Evolutionary conservation across 2,888 invertebrate species (phyloP).

Genomic region (Lacanobia wlatinum): DNA sequence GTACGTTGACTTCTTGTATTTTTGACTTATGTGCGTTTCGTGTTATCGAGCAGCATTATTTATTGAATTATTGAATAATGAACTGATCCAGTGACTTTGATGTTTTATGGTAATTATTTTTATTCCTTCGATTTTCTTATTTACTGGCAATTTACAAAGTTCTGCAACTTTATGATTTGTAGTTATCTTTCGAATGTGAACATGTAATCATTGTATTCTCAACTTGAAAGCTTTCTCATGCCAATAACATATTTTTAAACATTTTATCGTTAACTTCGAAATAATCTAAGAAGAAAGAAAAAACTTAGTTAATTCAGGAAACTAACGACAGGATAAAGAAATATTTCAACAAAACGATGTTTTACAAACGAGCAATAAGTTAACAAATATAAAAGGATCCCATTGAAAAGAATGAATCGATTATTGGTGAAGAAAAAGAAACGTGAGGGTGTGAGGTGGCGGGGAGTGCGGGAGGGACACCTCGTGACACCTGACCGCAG

Average conservation of each 20-base stretch:
- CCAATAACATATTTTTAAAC: not conserved
- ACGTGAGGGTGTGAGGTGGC: slow-evolving; percentile 64
- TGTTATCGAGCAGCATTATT: slow-evolving; percentile 77
- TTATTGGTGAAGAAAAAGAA: slow-evolving; percentile 86
- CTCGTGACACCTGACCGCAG: slow-evolving; percentile 90
- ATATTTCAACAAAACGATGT: slow-evolving; percentile 55
- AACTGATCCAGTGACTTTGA: slow-evolving; percentile 68
- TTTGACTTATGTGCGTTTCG: slow-evolving; percentile 82
- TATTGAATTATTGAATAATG: slow-evolving; percentile 78
- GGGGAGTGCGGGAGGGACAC: slow-evolving; percentile 75
- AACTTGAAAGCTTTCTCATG: not conserved
- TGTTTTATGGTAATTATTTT: slow-evolving; percentile 56
- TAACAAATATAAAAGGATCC: slow-evolving; percentile 80
- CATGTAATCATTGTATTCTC: not conserved
- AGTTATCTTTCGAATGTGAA: not conserved
- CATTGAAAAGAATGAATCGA: slow-evolving; percentile 88
- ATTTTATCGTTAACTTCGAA: not conserved
- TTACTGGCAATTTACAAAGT: slow-evolving; percentile 1
- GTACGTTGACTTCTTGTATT: slow-evolving; percentile 89
- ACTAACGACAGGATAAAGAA: slow-evolving; percentile 50
- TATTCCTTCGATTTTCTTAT: slow-evolving; percentile 6
- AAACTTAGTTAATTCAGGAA: slow-evolving; percentile 38
- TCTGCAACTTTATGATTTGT: not conserved
- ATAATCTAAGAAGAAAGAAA: not conserved
- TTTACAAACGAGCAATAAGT: slow-evolving; percentile 63